Conservation (phyloP, 2,888 invertebrate genomes). For the Synanthedon andrenaeformis region DNA sequence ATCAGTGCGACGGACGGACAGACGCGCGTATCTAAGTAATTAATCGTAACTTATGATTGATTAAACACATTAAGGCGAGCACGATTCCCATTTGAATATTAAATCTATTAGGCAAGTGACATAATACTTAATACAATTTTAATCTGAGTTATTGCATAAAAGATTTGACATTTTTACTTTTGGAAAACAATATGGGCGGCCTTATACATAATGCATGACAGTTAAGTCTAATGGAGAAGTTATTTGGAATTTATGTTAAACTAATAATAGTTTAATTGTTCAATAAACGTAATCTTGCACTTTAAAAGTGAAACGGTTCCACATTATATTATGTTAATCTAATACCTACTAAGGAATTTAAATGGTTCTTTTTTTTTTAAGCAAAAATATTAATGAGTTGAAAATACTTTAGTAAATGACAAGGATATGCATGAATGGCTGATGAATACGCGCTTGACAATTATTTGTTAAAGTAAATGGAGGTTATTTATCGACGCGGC, state of each 20-base stretch:
- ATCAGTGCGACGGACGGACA: constrained; percentile 40
- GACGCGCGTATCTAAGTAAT: constrained; percentile 61
- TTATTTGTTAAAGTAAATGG: constrained; percentile 54
- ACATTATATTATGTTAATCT: constrained; percentile 8
- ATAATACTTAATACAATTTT: constrained; percentile 64
- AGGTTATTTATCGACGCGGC: constrained; percentile 54
- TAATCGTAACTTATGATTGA: constrained; percentile 68
- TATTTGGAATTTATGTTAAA: constrained; percentile 50
- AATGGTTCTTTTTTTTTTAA: neutral
- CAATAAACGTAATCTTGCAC: constrained; percentile 16
- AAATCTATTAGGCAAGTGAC: constrained; percentile 61
- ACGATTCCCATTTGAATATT: constrained; percentile 66
- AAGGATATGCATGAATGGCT: constrained; percentile 3
- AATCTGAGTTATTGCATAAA: constrained; percentile 61
- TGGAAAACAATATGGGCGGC: constrained; percentile 54
- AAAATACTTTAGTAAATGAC: neutral
- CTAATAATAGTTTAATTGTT: constrained; percentile 50
- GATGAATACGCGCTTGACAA: constrained; percentile 33
- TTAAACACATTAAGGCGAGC: constrained; percentile 64
- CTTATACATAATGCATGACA: constrained; percentile 51
- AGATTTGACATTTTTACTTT: constrained; percentile 48
- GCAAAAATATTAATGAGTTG: neutral
- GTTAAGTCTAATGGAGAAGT: constrained; percentile 40
- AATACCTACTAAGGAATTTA: neutral
- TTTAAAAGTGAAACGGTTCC: neutral